Percentiles rank a stretch among this genome's conserved stretches.
Evolutionary conservation across 1,140 invertebrate genomes (phyloP).

Genomic region (Coelopa frigida): DNA sequence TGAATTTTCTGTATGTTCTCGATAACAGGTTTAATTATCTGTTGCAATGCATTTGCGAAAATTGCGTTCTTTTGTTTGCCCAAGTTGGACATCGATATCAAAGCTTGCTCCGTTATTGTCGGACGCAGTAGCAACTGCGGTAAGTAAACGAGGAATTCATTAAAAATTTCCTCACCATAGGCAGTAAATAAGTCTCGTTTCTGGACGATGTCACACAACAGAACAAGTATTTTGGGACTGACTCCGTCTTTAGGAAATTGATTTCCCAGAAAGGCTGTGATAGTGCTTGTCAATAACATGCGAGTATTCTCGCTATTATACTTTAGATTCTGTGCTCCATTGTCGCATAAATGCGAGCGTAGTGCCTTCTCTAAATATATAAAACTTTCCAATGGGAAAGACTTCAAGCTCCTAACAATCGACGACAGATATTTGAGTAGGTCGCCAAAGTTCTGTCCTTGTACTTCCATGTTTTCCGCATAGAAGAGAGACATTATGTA

Average conservation of each 20-base stretch:
- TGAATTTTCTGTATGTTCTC: conserved; percentile 24
- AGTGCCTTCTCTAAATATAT: conserved; percentile 36
- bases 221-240: conserved; percentile 20
- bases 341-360: conserved; percentile 43
- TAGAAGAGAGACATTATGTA: conserved; percentile 27
- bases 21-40: conserved; percentile 10
- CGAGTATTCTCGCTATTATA: conserved; percentile 16
- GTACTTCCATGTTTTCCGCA: conserved; percentile 7
- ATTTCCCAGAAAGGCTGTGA: conserved; percentile 26
- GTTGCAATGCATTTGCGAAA: conserved; percentile 22
- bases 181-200: conserved; percentile 37
- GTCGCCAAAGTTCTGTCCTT: conserved; percentile 11
- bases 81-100: conserved; percentile 30
- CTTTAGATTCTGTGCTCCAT: conserved; percentile 36
- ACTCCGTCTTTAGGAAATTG: conserved; percentile 27
- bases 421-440: conserved; percentile 11
- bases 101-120: conserved; percentile 20
- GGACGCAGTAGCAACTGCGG: conserved; percentile 30
- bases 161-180: conserved; percentile 34
- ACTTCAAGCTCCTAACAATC: conserved; percentile 29
- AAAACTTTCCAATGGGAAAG: conserved; percentile 21
- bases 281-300: conserved; percentile 17
- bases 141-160: conserved; percentile 24
- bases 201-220: conserved; percentile 47
- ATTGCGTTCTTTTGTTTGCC: conserved; percentile 30